Percentiles rank a stretch among this genome's conserved stretches.
phyloP scores from a whole-genome alignment of 2,113 vertebrate species.

The Campylomormyrus numenius region DNA sequence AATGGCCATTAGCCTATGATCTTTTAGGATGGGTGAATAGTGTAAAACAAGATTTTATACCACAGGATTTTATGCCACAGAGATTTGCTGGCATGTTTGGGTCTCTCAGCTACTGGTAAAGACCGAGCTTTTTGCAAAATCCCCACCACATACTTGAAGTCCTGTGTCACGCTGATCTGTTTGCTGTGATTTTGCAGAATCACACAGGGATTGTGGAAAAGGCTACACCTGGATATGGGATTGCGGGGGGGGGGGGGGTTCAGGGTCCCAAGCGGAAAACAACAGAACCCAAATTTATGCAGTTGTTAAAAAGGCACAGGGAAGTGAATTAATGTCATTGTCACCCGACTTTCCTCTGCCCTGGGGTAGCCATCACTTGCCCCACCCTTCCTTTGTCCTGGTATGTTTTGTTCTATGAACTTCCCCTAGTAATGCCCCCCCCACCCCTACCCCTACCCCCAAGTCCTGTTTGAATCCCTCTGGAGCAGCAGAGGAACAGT shows the following conservation, averaged over 20 bases:
- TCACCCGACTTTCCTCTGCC: background rate
- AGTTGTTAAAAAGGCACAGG: background rate
- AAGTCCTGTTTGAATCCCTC: background rate
- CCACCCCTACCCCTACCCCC: no score
- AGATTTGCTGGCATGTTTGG: background rate
- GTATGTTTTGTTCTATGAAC: background rate
- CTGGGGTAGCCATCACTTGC: background rate
- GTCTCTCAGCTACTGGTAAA: background rate
- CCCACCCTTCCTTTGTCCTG: background rate
- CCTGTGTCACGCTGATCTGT: background rate
- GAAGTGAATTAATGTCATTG: background rate
- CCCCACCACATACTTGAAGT: background rate
- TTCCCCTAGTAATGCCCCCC: background rate
- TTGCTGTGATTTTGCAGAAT: background rate
- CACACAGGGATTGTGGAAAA: background rate
- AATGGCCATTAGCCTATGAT: background rate
- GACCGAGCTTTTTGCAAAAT: background rate
- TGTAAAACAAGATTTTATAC: background rate
- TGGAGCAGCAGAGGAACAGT: background rate
- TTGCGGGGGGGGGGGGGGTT: background rate
- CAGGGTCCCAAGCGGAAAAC: background rate
- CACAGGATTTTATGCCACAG: background rate
- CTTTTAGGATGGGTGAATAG: background rate
- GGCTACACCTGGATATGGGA: background rate
- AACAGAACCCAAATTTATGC: background rate